phyloP scores from a whole-genome alignment of 2,797 vertebrate genomes.

The Chaunax sp. region DNA sequence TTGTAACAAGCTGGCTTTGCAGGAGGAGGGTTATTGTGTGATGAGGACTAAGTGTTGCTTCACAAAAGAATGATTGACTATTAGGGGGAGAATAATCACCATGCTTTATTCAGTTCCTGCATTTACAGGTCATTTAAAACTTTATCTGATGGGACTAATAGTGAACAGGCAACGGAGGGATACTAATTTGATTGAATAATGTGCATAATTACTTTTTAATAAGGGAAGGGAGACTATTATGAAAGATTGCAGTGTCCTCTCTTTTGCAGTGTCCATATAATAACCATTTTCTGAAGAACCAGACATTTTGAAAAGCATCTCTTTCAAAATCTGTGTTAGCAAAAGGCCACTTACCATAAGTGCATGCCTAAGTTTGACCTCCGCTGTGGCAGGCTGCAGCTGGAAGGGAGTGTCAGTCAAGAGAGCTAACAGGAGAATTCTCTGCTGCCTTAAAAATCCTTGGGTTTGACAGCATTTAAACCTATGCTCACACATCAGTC shows the following conservation, averaged over 20 bases:
- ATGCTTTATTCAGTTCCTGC: conserved; percentile 43
- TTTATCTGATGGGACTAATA: conserved; percentile 66
- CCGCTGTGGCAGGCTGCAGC: conserved; percentile 23
- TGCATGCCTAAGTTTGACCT: conserved; percentile 59
- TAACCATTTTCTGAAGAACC: conserved; percentile 45
- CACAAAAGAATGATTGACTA: conserved; percentile 61
- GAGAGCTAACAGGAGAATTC: conserved; percentile 20
- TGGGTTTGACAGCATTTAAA: conserved; percentile 24
- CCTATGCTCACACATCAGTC: conserved; percentile 18
- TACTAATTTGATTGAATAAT: conserved; percentile 72
- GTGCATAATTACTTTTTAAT: conserved; percentile 71
- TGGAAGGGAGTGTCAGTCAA: conserved; percentile 23
- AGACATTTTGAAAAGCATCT: conserved; percentile 64
- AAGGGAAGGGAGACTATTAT: conserved; percentile 42
- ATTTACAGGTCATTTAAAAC: conserved; percentile 69
- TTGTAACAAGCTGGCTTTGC: conserved; percentile 48
- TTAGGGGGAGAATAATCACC: conserved; percentile 52
- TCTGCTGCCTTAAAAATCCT: conserved; percentile 12
- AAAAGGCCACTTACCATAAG: conserved; percentile 63
- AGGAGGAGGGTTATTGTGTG: conserved; percentile 36
- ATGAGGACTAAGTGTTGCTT: conserved; percentile 42
- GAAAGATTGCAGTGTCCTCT: conserved; percentile 48
- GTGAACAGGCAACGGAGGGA: conserved; percentile 60
- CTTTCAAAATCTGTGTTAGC: conserved; percentile 64
- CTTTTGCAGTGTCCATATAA: conserved; percentile 63